Percentiles rank a stretch among this genome's conserved stretches.
Evolutionary conservation across 1,140 invertebrate genomes (phyloP).

Genomic region (Bilobella aurantiaca): DNA sequence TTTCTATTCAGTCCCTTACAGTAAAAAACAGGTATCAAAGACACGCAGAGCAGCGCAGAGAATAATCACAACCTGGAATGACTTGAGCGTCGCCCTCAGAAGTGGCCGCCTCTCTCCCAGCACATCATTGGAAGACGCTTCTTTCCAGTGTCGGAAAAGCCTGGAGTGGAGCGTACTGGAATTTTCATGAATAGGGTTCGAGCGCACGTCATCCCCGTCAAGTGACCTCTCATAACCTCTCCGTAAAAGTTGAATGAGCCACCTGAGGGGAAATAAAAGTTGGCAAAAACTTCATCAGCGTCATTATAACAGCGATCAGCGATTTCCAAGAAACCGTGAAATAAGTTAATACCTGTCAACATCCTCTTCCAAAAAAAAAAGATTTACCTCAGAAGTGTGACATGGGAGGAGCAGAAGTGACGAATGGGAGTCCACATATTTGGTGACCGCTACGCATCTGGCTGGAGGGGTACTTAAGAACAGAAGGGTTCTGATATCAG

Average conservation of each 20-base stretch:
- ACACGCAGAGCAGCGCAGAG: neutral
- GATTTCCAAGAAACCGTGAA: too few relatives aligned
- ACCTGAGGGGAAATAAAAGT: neutral
- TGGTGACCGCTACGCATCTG: too few relatives aligned
- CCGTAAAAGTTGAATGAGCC: neutral
- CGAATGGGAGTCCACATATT: too few relatives aligned
- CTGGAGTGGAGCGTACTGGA: neutral
- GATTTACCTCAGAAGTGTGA: too few relatives aligned
- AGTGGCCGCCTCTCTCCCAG: neutral
- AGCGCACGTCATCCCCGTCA: neutral
- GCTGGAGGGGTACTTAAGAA: too few relatives aligned
- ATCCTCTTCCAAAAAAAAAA: too few relatives aligned
- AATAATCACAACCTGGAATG: neutral
- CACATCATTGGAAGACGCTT: neutral
- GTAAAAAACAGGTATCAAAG: slow-evolving; percentile 1
- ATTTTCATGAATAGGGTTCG: neutral
- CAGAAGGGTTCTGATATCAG: too few relatives aligned
- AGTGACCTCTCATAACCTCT: neutral
- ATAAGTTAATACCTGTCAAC: too few relatives aligned
- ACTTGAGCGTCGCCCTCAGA: neutral
- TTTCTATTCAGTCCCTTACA: neutral
- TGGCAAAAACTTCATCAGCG: too few relatives aligned
- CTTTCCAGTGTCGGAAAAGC: neutral
- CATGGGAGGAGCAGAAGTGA: too few relatives aligned
- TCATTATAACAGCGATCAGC: too few relatives aligned